These are phyloP conservation scores for Centropristis striata DNA, from an alignment of 2,113 vertebrate genomes.

Conservation along the genomic window DNA sequence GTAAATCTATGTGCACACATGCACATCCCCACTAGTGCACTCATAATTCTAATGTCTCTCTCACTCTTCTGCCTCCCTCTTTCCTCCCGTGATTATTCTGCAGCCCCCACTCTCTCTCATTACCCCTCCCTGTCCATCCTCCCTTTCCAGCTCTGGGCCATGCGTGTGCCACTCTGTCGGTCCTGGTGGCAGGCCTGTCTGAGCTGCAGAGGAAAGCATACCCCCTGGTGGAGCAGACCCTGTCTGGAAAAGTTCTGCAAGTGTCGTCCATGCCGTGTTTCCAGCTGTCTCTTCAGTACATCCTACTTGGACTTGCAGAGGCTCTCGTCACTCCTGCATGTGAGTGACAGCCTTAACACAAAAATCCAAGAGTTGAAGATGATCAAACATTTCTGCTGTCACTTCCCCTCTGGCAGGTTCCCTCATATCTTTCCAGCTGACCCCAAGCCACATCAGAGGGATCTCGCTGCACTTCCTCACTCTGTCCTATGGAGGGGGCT, in stretches of 20 bases:
- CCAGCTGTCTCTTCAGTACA: conserved; percentile 91
- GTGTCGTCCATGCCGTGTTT: conserved; percentile 93
- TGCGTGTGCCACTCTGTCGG: conserved; percentile 85
- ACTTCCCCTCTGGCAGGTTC: conserved; percentile 82
- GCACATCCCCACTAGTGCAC: not conserved
- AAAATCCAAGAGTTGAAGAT: not conserved
- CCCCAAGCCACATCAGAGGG: conserved; percentile 87
- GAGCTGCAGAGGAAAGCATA: conserved; percentile 90
- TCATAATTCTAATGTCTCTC: conserved; percentile 3
- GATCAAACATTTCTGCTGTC: not conserved
- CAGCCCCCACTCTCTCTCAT: conserved; percentile 68
- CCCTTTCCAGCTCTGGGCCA: conserved; percentile 88
- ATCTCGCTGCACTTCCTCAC: conserved; percentile 90
- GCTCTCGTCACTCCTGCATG: conserved; percentile 91
- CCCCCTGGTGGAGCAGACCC: conserved; percentile 87
- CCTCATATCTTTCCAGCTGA: conserved; percentile 87
- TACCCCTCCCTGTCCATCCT: conserved; percentile 60
- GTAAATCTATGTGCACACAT: conserved; percentile 41
- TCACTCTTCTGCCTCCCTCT: conserved; percentile 22
- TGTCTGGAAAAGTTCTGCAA: conserved; percentile 87
- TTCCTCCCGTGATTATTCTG: conserved; percentile 41
- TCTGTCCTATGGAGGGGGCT: conserved; percentile 91
- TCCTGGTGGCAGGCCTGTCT: conserved; percentile 88
- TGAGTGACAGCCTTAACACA: conserved; percentile 79
- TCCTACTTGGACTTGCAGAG: conserved; percentile 93